Evolutionary conservation across 2,113 vertebrate genomes (phyloP).

Genomic region (Ceyx melanurus): DNA sequence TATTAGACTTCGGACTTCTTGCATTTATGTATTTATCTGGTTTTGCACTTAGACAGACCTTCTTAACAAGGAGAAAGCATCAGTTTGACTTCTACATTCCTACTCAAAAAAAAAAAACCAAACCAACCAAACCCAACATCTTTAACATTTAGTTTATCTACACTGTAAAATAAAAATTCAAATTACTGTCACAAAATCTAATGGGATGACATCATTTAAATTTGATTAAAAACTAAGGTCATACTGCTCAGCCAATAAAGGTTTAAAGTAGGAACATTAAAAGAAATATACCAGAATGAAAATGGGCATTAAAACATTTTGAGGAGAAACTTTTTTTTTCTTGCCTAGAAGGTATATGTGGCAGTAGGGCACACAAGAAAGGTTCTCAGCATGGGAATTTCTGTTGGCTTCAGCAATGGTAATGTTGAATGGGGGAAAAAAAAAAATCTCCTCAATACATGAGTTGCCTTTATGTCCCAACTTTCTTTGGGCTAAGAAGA

Average conservation of each 20-base stretch:
- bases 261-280: slow-evolving; percentile 31
- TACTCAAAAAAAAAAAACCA: not conserved
- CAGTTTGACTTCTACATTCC: not conserved
- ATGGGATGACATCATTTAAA: slow-evolving; percentile 16
- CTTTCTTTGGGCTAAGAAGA: not conserved
- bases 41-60: not conserved
- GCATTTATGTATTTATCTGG: not conserved
- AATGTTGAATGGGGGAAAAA: not conserved
- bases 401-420: not conserved
- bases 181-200: slow-evolving; percentile 41
- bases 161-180: slow-evolving; percentile 46
- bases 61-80: not conserved
- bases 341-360: not conserved
- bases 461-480: not conserved
- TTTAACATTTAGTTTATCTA: slow-evolving; percentile 50
- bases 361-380: not conserved
- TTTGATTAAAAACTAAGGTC: slow-evolving; percentile 38
- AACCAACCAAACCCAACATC: not conserved
- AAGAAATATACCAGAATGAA: slow-evolving; percentile 25
- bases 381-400: not conserved
- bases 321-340: not conserved
- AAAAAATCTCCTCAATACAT: not conserved
- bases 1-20: slow-evolving; percentile 1
- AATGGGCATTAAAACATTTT: slow-evolving; percentile 4
- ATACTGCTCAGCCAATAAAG: not conserved